Conservation (phyloP, 2,113 vertebrate species). For the Hemicordylus capensis region DNA sequence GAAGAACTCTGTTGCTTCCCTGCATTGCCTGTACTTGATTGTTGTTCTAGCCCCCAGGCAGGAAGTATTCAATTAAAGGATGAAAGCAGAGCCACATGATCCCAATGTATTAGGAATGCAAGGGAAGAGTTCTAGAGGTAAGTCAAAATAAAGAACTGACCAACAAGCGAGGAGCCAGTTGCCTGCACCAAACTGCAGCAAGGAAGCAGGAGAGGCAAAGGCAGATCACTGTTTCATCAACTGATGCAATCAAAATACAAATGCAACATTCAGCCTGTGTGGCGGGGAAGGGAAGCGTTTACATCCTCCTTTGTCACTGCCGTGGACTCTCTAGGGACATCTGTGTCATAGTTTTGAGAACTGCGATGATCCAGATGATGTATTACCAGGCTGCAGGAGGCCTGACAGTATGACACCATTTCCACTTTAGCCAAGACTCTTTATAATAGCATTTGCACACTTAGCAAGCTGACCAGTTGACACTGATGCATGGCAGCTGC, state of each 20-base stretch:
- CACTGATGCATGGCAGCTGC: background rate
- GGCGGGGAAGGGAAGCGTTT: background rate
- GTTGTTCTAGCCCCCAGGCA: too few species aligned
- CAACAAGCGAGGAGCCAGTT: background rate
- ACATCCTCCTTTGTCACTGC: background rate
- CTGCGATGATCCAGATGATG: background rate
- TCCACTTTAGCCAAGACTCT: slow-evolving; percentile 3
- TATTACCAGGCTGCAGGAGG: too few species aligned
- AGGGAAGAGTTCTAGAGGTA: too few species aligned
- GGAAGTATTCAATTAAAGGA: too few species aligned
- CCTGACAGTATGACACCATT: background rate
- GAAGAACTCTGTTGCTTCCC: background rate
- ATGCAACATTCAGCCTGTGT: background rate
- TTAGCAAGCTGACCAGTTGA: background rate
- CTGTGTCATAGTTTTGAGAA: background rate
- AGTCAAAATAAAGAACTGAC: too few species aligned
- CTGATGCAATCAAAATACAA: background rate
- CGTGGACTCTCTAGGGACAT: background rate
- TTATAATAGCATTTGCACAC: background rate
- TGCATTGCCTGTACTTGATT: background rate
- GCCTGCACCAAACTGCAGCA: background rate
- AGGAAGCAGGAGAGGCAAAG: background rate
- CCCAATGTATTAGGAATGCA: too few species aligned
- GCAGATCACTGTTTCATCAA: background rate
- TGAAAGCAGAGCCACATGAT: too few species aligned